Evolutionary conservation across 2,888 invertebrate species (phyloP).

Genomic region (Uropetala carovei): DNA sequence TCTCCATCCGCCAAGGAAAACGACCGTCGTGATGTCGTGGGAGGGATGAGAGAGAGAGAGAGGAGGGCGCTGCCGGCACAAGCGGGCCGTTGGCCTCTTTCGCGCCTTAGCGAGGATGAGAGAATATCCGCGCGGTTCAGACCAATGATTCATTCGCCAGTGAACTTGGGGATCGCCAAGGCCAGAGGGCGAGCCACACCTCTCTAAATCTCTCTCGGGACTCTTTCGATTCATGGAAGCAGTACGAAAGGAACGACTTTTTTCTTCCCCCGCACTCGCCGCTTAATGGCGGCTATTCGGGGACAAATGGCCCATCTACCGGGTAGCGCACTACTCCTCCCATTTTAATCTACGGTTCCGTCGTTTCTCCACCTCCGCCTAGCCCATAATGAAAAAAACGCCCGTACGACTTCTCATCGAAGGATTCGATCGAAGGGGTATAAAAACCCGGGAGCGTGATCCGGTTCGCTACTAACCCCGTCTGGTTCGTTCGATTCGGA

Average conservation of each 20-base stretch:
- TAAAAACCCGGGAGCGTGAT: background rate
- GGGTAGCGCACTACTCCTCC: background rate
- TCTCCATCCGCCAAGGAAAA: background rate
- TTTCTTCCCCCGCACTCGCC: background rate
- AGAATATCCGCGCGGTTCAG: constrained; percentile 15
- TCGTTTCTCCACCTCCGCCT: background rate
- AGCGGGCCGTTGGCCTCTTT: background rate
- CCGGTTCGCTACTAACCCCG: background rate
- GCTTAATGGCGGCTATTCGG: constrained; percentile 4
- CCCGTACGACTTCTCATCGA: background rate
- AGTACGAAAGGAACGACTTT: background rate
- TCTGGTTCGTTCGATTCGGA: background rate
- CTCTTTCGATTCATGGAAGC: constrained; percentile 5
- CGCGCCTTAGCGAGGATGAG: background rate
- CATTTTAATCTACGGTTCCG: background rate
- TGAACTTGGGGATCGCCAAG: constrained; percentile 16
- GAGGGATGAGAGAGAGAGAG: too few species aligned
- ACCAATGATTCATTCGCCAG: background rate
- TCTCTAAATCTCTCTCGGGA: background rate
- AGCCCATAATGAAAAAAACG: background rate
- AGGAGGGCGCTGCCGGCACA: background rate
- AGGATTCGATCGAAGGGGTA: background rate
- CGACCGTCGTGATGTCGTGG: background rate
- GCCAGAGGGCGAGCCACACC: background rate
- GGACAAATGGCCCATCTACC: constrained; percentile 2